Evolutionary conservation across 2,888 invertebrate genomes (phyloP).

Genomic region (Neoaliturus tenellus): DNA sequence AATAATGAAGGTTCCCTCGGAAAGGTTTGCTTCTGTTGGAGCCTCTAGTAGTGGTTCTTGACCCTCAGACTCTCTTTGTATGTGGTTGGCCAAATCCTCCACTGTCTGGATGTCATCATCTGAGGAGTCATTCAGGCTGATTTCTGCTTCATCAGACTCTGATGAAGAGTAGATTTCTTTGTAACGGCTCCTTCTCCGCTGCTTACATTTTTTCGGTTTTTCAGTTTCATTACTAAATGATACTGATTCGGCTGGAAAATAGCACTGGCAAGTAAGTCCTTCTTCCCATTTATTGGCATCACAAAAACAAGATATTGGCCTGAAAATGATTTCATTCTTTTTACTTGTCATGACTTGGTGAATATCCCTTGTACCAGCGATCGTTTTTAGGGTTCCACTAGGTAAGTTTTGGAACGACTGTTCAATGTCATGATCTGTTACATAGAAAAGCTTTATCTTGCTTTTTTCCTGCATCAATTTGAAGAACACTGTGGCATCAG

Average conservation of each 20-base stretch:
- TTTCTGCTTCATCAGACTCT: not conserved
- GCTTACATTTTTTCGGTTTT: not conserved
- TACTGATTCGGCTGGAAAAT: slow-evolving; percentile 6
- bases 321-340: not conserved
- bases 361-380: slow-evolving; percentile 24
- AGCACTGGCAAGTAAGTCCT: not conserved
- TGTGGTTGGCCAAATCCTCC: not conserved
- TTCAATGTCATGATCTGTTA: slow-evolving; percentile 21
- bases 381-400: not conserved
- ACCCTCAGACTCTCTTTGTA: not conserved
- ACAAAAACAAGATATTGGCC: slow-evolving; percentile 28
- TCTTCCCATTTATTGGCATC: not conserved
- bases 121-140: not conserved
- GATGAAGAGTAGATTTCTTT: slow-evolving; percentile 24
- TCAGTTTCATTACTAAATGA: not conserved
- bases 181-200: not conserved
- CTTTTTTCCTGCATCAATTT: slow-evolving; percentile 12
- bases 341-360: slow-evolving; percentile 18
- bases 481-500: slow-evolving; percentile 28
- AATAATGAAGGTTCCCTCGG: not conserved
- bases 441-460: slow-evolving; percentile 25
- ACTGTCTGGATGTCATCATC: not conserved
- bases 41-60: not conserved
- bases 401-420: not conserved
- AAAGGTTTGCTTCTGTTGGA: not conserved